These are phyloP conservation scores for Athene cunicularia DNA, from an alignment of 2,113 vertebrate genomes.

Conservation along the genomic window DNA sequence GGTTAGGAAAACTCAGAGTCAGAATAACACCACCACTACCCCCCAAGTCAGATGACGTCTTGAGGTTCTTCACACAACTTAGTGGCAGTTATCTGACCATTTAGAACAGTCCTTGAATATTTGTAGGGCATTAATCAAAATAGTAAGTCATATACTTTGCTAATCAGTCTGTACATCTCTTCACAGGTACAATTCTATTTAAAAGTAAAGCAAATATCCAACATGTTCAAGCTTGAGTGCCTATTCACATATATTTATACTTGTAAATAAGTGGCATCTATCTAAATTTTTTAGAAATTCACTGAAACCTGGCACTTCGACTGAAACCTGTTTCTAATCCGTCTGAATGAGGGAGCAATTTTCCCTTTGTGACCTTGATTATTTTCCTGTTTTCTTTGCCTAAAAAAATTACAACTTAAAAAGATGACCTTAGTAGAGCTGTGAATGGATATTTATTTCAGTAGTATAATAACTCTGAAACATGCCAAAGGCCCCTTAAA, in stretches of 20 bases:
- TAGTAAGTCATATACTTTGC: fast-evolving
- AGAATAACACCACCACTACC: not conserved
- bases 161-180: not conserved
- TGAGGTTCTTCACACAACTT: not conserved
- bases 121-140: not conserved
- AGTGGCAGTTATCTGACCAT: not conserved
- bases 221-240: not conserved
- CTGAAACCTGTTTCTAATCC: slow-evolving; percentile 50
- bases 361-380: slow-evolving; percentile 30
- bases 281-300: not conserved
- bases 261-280: slow-evolving; percentile 3
- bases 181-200: not conserved
- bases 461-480: slow-evolving; percentile 38
- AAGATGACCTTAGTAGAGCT: slow-evolving; percentile 27
- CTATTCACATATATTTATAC: not conserved
- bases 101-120: not conserved
- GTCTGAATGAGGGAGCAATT: slow-evolving; percentile 49
- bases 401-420: slow-evolving; percentile 23
- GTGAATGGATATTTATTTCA: slow-evolving; percentile 30
- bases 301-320: not conserved
- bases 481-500: slow-evolving; percentile 6
- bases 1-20: not conserved
- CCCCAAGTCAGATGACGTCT: not conserved
- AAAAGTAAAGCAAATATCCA: not conserved
- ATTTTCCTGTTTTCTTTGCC: slow-evolving; percentile 36